Evolutionary conservation across 2,113 vertebrate genomes (phyloP).

Genomic region (Mionectes macconnelli): DNA sequence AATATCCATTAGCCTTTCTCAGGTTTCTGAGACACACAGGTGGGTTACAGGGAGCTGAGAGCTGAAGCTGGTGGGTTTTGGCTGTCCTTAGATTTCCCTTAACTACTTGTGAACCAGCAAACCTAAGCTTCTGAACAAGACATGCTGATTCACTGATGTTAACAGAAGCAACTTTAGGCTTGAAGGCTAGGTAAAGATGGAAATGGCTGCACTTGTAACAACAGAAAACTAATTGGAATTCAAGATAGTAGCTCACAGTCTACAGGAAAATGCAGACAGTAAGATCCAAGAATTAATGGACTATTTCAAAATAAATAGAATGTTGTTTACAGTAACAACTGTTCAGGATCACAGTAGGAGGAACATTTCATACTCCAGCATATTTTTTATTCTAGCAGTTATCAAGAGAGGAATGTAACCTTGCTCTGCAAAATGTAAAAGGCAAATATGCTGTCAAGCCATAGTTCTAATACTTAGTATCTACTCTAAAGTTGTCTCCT

Average conservation of each 20-base stretch:
- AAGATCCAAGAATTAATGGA: neutral
- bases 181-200: neutral
- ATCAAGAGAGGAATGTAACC: neutral
- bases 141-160: neutral
- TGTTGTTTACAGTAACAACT: neutral
- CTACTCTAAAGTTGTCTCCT: neutral
- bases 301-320: neutral
- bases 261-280: neutral
- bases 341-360: neutral
- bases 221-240: neutral
- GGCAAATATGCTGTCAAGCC: neutral
- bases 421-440: neutral
- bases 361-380: neutral
- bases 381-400: neutral
- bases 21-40: neutral
- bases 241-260: neutral
- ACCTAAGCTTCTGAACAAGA: neutral
- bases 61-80: neutral
- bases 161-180: neutral
- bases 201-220: neutral
- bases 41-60: neutral
- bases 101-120: neutral
- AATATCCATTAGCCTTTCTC: neutral
- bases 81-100: neutral
- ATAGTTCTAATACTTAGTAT: neutral